Percentiles rank a stretch among this genome's conserved stretches.
These are phyloP conservation scores for Podilymbus podiceps DNA, from an alignment of 2,113 vertebrate genomes.

Conservation along the genomic window DNA sequence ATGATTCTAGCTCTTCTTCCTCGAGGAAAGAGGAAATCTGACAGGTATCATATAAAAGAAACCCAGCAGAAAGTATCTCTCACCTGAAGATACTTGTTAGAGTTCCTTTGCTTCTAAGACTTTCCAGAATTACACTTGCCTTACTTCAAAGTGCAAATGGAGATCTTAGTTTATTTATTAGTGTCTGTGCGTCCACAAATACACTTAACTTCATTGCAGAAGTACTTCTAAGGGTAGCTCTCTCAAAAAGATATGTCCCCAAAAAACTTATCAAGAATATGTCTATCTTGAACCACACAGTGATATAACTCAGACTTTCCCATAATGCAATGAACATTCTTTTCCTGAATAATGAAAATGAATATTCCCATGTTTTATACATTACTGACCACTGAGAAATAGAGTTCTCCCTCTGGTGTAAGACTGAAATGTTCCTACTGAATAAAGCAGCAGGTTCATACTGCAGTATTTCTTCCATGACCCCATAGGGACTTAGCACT, in stretches of 20 bases:
- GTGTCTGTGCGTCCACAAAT: neutral
- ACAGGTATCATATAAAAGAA: neutral
- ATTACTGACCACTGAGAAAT: neutral
- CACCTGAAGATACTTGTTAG: neutral
- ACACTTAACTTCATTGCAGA: neutral
- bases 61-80: neutral
- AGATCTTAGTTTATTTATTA: conserved; percentile 1
- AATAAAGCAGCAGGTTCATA: neutral
- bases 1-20: neutral
- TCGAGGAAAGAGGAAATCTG: neutral
- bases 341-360: conserved; percentile 35
- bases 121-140: neutral
- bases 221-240: neutral
- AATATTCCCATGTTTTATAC: neutral
- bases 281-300: neutral
- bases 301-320: neutral
- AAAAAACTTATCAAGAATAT: neutral
- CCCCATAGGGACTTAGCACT: neutral
- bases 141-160: neutral
- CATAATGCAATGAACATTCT: neutral
- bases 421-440: neutral
- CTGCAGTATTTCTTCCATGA: neutral
- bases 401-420: neutral
- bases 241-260: neutral
- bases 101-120: neutral